Base-by-base conservation (phyloP, 2,888 invertebrate genomes). In the Drosophila cracens region DNA sequence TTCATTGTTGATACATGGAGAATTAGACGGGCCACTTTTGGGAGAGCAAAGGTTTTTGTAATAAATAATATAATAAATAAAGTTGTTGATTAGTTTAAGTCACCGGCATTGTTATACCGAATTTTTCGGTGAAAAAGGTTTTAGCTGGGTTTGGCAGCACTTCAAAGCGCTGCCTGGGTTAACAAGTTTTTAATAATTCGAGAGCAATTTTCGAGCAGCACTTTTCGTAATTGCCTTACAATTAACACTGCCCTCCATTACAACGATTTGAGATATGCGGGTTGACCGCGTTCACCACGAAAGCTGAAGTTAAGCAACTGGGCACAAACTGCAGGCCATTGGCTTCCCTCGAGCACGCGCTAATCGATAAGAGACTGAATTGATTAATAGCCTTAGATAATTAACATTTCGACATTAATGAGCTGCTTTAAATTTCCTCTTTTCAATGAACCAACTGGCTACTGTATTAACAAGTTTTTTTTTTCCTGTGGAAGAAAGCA, bases 1-100 rank as follows among this genome's bases (percentile, higher is more conserved):
- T 67, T 18, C 27, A 61, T 61, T 66, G 56, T 53, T 38, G 46
- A 29, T 59, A 76, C 80, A 76, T 63, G 63, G 40, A 31, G 46
- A 65, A 70, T 54, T 40, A 21, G 40, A n/a, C 46, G 36, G 8
- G 52, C 13, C 65, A 29, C 31, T 43, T 56, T 57, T 46, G 25
- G 33, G 18, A 34, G 33, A 16, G 34, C 1, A 33, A 61, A 79
- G 67, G 46, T 84, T 83, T 83, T 68, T 59, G 34, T 36, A 52
- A 73, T 75, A 70, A 81, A 81, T 79, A 62, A 54, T 25, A 31
- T 31, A 51, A 52, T 66, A 90, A 84, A 90, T 87, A 87, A 46
- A 79, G 84, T 83, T 74, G 74, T 61, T 81, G 82, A 89, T 86
- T 90, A 88, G 82, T 83, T 83, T 52, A 65, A 74, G 79, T 51